These are phyloP conservation scores for Pteromalus puparum DNA, from an alignment of 1,140 invertebrate genomes.

Conservation along the genomic window DNA sequence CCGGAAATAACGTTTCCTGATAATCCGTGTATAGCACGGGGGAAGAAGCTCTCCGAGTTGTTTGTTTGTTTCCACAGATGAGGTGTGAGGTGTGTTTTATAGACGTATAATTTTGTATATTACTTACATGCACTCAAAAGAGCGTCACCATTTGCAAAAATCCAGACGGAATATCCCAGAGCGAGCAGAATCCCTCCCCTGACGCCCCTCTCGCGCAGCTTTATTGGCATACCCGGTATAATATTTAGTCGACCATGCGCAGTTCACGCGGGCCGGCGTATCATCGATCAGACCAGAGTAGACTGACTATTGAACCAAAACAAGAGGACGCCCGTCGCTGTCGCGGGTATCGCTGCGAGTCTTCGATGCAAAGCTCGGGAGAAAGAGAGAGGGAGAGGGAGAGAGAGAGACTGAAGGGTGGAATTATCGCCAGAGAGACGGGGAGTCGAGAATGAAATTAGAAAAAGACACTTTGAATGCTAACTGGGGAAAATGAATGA, in stretches of 20 bases:
- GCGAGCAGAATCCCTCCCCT: too few species aligned
- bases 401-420: slow-evolving; percentile 50
- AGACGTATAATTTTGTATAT: too few species aligned
- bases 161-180: not conserved
- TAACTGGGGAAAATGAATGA: slow-evolving; percentile 53
- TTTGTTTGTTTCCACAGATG: too few species aligned
- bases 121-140: too few species aligned
- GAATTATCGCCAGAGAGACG: slow-evolving; percentile 46
- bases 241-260: slow-evolving; percentile 73
- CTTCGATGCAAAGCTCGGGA: not conserved
- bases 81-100: too few species aligned
- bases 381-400: slow-evolving; percentile 16
- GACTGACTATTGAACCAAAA: slow-evolving; percentile 74
- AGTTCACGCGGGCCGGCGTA: slow-evolving; percentile 68
- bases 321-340: slow-evolving; percentile 61
- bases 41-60: too few species aligned
- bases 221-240: slow-evolving; percentile 72
- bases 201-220: too few species aligned
- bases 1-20: too few species aligned
- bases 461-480: slow-evolving; percentile 28
- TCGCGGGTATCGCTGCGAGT: not conserved
- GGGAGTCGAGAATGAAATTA: slow-evolving; percentile 27
- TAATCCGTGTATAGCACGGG: too few species aligned
- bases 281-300: slow-evolving; percentile 72
- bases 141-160: not conserved